Conservation (phyloP, 2,888 invertebrate species). For the Galeruca laticollis region DNA sequence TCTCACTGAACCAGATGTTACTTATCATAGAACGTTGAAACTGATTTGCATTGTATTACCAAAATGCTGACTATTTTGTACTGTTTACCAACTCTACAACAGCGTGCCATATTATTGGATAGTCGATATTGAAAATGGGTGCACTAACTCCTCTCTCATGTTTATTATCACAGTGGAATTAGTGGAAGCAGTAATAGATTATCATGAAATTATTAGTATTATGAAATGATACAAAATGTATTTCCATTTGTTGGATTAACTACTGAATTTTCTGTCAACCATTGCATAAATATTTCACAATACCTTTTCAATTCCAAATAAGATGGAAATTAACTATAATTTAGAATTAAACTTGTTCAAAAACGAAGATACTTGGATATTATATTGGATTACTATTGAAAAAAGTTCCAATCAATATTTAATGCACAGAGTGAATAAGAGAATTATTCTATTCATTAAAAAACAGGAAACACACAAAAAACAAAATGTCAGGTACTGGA, state of each 20-base stretch:
- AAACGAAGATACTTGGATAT: too few species aligned
- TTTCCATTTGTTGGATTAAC: neutral
- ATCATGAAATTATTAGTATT: neutral
- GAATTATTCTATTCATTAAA: too few species aligned
- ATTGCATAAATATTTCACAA: too few species aligned
- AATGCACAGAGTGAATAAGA: too few species aligned
- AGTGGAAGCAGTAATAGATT: neutral
- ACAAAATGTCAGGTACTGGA: too few species aligned
- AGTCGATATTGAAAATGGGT: neutral
- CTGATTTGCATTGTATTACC: slow-evolving; percentile 10
- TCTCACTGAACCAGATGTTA: neutral
- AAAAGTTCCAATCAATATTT: too few species aligned
- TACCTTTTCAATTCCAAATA: too few species aligned
- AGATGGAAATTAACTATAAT: too few species aligned
- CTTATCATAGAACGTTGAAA: slow-evolving; percentile 4
- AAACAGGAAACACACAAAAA: too few species aligned
- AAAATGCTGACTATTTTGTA: slow-evolving; percentile 4
- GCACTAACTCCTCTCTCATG: neutral
- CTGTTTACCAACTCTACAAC: neutral
- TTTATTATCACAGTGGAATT: neutral
- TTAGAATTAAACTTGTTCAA: too few species aligned
- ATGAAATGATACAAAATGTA: neutral
- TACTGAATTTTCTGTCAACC: too few species aligned
- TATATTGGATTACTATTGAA: too few species aligned
- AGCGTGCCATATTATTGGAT: neutral